Conservation (phyloP, 2,888 invertebrate genomes). For the Esperia sulphurella region DNA sequence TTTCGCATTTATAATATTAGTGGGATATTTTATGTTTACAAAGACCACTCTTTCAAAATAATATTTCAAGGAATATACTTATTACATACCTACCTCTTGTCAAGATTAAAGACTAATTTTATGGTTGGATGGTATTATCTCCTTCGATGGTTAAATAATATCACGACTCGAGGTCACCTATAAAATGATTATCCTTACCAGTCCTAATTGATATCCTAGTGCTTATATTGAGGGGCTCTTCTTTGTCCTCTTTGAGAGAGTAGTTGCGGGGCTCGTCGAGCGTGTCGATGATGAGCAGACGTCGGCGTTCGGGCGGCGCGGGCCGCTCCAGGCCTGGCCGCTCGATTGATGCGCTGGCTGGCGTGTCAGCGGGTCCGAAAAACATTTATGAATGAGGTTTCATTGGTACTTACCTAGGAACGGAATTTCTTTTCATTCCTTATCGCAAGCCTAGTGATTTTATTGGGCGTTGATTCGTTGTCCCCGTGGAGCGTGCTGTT, state of each 20-base stretch:
- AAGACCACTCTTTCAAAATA: no score
- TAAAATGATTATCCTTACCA: constrained; percentile 71
- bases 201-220: constrained; percentile 66
- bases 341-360: constrained; percentile 66
- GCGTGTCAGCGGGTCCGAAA: constrained; percentile 71
- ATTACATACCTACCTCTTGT: no score
- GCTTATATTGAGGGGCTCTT: constrained; percentile 60
- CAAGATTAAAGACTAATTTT: no score
- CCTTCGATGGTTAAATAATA: no score
- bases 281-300: neutral
- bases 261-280: constrained; percentile 70
- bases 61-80: no score
- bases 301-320: constrained; percentile 60
- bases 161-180: constrained; percentile 55
- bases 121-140: no score
- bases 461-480: no score
- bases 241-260: constrained; percentile 61
- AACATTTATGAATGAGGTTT: neutral
- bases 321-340: constrained; percentile 55
- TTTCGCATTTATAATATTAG: no score
- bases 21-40: no score
- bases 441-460: no score
- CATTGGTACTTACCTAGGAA: neutral
- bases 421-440: no score
- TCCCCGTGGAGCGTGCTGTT: no score